These are phyloP conservation scores for Electrophaes corylata DNA, from an alignment of 2,888 invertebrate species.

Conservation along the genomic window DNA sequence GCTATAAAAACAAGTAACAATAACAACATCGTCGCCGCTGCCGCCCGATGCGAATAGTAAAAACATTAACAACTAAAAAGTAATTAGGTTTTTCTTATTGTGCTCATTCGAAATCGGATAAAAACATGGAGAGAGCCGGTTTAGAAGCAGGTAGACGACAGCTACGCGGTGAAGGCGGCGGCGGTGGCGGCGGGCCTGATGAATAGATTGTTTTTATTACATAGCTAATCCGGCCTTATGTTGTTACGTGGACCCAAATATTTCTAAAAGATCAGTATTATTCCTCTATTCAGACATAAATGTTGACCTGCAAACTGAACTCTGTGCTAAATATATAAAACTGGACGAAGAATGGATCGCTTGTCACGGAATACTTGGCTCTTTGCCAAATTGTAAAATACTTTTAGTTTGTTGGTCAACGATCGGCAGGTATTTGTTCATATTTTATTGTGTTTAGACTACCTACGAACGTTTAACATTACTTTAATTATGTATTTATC, in stretches of 20 bases:
- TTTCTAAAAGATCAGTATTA: constrained; percentile 34
- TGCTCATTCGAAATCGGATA: constrained; percentile 39
- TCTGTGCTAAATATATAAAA: constrained; percentile 68
- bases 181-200: constrained; percentile 4
- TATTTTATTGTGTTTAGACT: not conserved
- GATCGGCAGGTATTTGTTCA: constrained; percentile 68
- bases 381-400: constrained; percentile 75
- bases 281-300: constrained; percentile 44
- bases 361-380: constrained; percentile 76
- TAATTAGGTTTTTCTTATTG: constrained; percentile 53
- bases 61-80: constrained; percentile 55
- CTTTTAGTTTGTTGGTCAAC: constrained; percentile 74
- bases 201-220: constrained; percentile 23
- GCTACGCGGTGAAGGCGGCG: not conserved
- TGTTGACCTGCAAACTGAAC: constrained; percentile 56
- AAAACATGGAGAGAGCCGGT: constrained; percentile 31
- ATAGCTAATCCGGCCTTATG: constrained; percentile 22
- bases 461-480: not conserved
- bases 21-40: constrained; percentile 39
- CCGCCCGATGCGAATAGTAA: constrained; percentile 46
- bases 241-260: constrained; percentile 15
- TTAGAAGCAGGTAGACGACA: constrained; percentile 31
- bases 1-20: constrained; percentile 51
- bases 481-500: constrained; percentile 19
- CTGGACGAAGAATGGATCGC: constrained; percentile 63